Percentiles rank a stretch among this genome's conserved stretches.
Conservation (phyloP, 1,140 invertebrate species). For the Meloidogyne floridensis region DNA sequence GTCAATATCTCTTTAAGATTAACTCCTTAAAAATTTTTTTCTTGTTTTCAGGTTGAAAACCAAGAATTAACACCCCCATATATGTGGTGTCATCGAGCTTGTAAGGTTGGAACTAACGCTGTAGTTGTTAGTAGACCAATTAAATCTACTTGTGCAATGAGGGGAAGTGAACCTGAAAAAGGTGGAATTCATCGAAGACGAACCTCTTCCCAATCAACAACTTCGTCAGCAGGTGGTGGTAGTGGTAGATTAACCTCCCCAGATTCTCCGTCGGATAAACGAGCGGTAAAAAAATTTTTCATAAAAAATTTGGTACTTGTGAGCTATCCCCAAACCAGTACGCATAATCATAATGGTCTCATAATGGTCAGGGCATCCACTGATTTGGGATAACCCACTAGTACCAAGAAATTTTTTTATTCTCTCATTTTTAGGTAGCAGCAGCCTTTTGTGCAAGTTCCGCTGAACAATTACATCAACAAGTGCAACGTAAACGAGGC, state of each 20-base stretch:
- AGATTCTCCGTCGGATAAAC: conserved; percentile 22
- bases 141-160: conserved; percentile 21
- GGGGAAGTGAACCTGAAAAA: conserved; percentile 18
- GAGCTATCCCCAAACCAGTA: no score
- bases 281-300: conserved; percentile 14
- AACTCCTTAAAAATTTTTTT: conserved; percentile 19
- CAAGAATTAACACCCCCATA: conserved; percentile 71
- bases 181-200: conserved; percentile 15
- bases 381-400: no score
- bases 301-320: not conserved
- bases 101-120: conserved; percentile 72
- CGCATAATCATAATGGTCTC: no score
- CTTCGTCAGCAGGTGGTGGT: conserved; percentile 3
- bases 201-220: conserved; percentile 25
- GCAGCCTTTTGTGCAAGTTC: conserved; percentile 15
- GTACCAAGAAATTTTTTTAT: not conserved
- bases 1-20: no score
- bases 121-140: conserved; percentile 45
- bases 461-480: conserved; percentile 17
- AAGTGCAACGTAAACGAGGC: conserved; percentile 11
- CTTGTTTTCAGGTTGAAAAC: conserved; percentile 51
- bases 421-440: not conserved
- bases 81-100: conserved; percentile 89
- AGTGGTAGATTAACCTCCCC: conserved; percentile 24
- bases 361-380: no score